Evolutionary conservation across 2,888 invertebrate genomes (phyloP), one percentile per base, ranked within the genome.

Genomic region (Hypomecis punctinalis): DNA sequence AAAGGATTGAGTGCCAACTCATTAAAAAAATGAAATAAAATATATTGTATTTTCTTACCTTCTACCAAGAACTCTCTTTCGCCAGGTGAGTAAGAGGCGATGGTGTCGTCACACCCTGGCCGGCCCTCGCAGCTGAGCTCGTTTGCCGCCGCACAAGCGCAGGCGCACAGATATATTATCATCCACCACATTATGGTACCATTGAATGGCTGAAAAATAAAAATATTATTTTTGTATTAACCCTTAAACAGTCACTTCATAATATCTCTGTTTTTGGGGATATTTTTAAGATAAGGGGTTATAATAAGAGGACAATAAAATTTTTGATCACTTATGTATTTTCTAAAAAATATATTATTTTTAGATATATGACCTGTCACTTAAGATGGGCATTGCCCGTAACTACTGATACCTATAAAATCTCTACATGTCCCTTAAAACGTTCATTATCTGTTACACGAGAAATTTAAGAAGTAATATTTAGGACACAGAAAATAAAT

Each of bases 271-370:
- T 46, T 46, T 10, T 46, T 46, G 11, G 46, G 46, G 46, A 46
- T 46, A 13, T 39, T 39, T 39, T 39, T 39, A 39, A 39, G 7
- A 39, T 39, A 39, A 39, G 39, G 39, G 46, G 46, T 46, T 46
- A 46, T 46, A 46, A 46, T 46, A 46, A 46, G 46, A 46, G 11
- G 11, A 46, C 11, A 46, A 46, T n/a, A 46, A 46, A n/a, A 46
- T 46, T 13, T 46, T 10, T 13, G 13, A 13, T 46, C 39, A 39
- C 5, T 46, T 46, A 13, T 46, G n/a, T n/a, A n/a, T n/a, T 46
- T 46, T 46, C 46, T 46, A 46, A 46, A 46, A 46, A 46, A 13
- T 46, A 13, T 46, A 46, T 46, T 46, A 46, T 46, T 46, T 46
- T 13, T 5, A 46, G 46, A 46, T 13, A 46, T 46, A 46, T 46